These are phyloP conservation scores for Clivina fossor DNA, from an alignment of 2,888 invertebrate genomes.

Conservation along the genomic window DNA sequence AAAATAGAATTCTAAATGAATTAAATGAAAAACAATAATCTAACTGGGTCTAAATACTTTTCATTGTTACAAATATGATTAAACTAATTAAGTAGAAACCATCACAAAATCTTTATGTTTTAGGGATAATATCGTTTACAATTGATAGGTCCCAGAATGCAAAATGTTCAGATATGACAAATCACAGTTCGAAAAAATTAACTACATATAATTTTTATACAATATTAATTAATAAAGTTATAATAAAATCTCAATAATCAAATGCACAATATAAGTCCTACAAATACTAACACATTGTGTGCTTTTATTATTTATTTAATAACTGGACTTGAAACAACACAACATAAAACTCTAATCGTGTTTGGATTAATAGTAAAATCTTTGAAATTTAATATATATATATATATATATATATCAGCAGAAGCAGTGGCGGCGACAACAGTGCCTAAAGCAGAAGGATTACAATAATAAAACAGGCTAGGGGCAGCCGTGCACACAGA, in stretches of 20 bases:
- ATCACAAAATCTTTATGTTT: conserved; percentile 20
- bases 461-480: too few species aligned
- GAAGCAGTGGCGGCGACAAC: conserved; percentile 24
- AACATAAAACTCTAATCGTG: conserved; percentile 23
- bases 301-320: conserved; percentile 5
- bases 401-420: conserved; percentile 17
- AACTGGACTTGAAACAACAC: conserved; percentile 19
- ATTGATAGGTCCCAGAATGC: conserved; percentile 31
- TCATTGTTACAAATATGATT: too few species aligned
- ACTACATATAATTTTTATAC: conserved; percentile 29
- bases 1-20: too few species aligned
- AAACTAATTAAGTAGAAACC: conserved; percentile 5
- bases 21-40: too few species aligned
- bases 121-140: conserved; percentile 21
- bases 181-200: conserved; percentile 43
- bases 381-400: too few species aligned
- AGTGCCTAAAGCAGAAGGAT: too few species aligned
- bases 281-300: conserved; percentile 16
- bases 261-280: conserved; percentile 30
- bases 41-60: too few species aligned
- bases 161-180: conserved; percentile 44
- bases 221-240: too few species aligned
- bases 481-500: background rate
- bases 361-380: too few species aligned
- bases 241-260: too few species aligned